Evolutionary conservation across 2,113 vertebrate genomes (phyloP).

Genomic region (Chlamydotis undulata): DNA sequence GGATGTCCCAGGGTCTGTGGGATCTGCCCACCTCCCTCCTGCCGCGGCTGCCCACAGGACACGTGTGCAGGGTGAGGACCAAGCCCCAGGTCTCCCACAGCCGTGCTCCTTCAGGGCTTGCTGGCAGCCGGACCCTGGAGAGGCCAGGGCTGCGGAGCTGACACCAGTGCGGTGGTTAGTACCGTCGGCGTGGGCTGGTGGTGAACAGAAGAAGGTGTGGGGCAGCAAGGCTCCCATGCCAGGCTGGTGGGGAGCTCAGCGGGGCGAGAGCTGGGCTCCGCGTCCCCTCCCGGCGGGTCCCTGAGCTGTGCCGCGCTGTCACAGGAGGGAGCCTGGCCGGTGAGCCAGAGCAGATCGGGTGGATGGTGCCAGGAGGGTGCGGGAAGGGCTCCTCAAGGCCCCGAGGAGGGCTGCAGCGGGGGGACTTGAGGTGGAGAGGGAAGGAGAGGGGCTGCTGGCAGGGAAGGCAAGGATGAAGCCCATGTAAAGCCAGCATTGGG

Average conservation of each 20-base stretch:
- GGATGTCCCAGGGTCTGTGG: not conserved
- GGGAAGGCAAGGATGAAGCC: not conserved
- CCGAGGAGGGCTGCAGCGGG: not conserved
- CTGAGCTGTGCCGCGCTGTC: not conserved
- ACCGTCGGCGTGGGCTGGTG: not conserved
- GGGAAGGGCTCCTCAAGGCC: not conserved
- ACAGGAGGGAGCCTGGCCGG: not conserved
- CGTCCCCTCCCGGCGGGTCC: accelerated
- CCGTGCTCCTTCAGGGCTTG: accelerated
- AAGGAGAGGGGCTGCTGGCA: not conserved
- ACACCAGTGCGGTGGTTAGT: accelerated
- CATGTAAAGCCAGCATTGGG: not conserved
- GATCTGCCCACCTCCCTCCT: not conserved
- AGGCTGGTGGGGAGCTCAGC: not conserved
- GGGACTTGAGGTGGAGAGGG: not conserved
- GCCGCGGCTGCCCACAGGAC: accelerated
- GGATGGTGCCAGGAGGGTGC: not conserved
- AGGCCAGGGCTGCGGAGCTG: not conserved
- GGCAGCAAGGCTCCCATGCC: not conserved
- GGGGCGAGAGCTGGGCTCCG: accelerated
- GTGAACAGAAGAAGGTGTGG: not conserved
- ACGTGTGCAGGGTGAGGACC: not conserved
- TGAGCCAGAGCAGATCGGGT: not conserved
- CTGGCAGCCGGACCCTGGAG: accelerated
- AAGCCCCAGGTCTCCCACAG: not conserved